Evolutionary conservation across 2,113 vertebrate species (phyloP), one percentile per base, ranked within the genome.

Genomic region (Probosciger aterrimus): DNA sequence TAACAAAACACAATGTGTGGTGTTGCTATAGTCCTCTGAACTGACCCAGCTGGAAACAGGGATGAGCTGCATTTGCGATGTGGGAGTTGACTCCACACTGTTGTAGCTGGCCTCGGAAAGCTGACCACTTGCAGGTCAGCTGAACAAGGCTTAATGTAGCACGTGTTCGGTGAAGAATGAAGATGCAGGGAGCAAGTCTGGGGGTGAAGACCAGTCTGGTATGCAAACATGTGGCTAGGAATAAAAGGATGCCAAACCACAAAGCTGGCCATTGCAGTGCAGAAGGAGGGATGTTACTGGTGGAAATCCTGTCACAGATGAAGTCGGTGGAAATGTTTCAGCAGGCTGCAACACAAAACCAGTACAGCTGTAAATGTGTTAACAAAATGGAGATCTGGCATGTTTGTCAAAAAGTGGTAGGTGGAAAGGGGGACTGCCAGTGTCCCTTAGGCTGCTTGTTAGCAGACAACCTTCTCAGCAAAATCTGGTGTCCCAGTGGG

Each of bases 31-130:
- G 17, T 20, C 18, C 55, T 92, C 85, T 68, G 55, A 47, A 11
- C 10, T 14, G 60, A 12, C 39, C 39, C 0, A 0, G 7, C 37
- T 50, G 53, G 27, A 27, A 20, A 23, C 28, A 30, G 31, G 23
- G 73, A 22, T 44, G 31, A 70, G 44, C 78, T 65, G 19, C 41
- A 2, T 67, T 74, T 3, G 4, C 57, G 73, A 9, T 15, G 3
- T 27, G 44, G 30, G 39, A 39, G 35, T 7, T 67, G 43, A 23
- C 13, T 10, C 64, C 0, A 0, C 9, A 3, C 14, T 16, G 14
- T 8, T 20, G 28, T 68, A 15, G 37, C 33, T 25, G 47, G 35
- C 4, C 33, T 49, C 31, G 39, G 63, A 91, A 86, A 88, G 20
- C 10, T n/a, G n/a, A 7, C 10, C 7, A 5, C 46, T 28, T 12